Evolutionary conservation across 2,888 invertebrate genomes (phyloP), one percentile per base, ranked within the genome.

Genomic region (Drosophila koepferae): DNA sequence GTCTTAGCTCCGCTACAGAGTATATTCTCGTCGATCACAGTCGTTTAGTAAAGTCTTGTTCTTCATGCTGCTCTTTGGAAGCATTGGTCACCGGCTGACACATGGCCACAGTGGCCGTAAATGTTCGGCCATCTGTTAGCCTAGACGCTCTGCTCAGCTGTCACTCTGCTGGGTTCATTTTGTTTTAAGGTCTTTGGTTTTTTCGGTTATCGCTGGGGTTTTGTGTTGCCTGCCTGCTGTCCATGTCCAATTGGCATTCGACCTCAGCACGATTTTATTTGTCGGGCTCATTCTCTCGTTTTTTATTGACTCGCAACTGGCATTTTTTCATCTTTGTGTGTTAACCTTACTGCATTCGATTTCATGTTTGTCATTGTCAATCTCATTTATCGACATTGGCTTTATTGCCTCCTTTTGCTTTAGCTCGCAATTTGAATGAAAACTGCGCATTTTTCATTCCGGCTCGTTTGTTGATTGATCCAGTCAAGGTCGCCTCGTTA

Each of bases 291-390:
- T 31, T 56, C 20, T 20, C 28, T 41, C 23, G 31, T 54, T 82
- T 82, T 65, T 83, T 86, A 86, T 82, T 77, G 81, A 82, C 82
- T 82, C 75, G 48, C n/a, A 65, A 54, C 69, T 74, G 74, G 55
- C 69, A 65, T 78, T 79, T 72, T 74, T 73, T 74, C 78, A 72
- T 75, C 74, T 77, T 68, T 71, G 78, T 63, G 78, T 63, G 75
- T 79, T 74, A 76, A 78, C 81, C 81, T 81, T 75, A 67, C 76
- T 77, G 81, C 79, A 77, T 72, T 82, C 84, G 86, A 82, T 84
- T 84, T 77, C 84, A 77, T 88, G 89, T 84, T 86, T 88, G 86
- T 86, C 86, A 88, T 82, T 89, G 86, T 86, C 85, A 87, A 87
- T 87, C 82, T 85, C 84, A 82, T 86, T 86, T 86, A 86, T 88